Evolutionary conservation across 2,797 vertebrate species (phyloP).

Genomic region (Coendou prehensilis): DNA sequence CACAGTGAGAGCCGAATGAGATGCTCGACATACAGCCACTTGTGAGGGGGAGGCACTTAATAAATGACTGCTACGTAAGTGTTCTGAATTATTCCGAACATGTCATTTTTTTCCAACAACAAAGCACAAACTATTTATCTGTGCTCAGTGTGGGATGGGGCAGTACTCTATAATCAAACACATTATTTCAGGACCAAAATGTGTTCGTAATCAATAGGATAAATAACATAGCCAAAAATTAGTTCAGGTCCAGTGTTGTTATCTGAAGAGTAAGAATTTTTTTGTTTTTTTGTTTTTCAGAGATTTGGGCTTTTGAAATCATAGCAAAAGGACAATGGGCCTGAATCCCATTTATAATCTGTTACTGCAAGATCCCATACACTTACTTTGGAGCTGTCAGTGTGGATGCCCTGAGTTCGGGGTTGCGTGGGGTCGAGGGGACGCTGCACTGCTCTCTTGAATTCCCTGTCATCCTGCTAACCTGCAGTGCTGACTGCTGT

Average conservation of each 20-base stretch:
- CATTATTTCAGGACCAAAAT: neutral
- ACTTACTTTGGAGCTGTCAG: fast-evolving
- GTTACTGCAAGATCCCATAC: neutral
- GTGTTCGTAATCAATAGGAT: neutral
- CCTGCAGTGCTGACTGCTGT: neutral
- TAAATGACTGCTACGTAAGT: neutral
- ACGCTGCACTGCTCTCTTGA: fast-evolving
- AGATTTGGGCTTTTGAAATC: neutral
- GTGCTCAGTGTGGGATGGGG: neutral
- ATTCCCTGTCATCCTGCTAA: neutral
- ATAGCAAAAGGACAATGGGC: neutral
- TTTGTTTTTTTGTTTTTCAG: neutral
- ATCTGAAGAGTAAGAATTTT: neutral
- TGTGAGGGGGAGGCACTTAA: neutral
- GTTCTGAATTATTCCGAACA: neutral
- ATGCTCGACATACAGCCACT: fast-evolving
- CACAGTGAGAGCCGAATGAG: neutral
- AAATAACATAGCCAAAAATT: neutral
- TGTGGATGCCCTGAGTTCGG: fast-evolving
- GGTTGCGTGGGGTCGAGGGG: fast-evolving
- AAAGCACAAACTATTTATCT: neutral
- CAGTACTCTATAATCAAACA: neutral
- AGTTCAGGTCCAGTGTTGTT: neutral
- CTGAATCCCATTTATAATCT: neutral
- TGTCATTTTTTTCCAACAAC: neutral